Evolutionary conservation across 2,888 invertebrate species (phyloP), one percentile per base, ranked within the genome.

Genomic region (Pycnomerus fuliginosus): DNA sequence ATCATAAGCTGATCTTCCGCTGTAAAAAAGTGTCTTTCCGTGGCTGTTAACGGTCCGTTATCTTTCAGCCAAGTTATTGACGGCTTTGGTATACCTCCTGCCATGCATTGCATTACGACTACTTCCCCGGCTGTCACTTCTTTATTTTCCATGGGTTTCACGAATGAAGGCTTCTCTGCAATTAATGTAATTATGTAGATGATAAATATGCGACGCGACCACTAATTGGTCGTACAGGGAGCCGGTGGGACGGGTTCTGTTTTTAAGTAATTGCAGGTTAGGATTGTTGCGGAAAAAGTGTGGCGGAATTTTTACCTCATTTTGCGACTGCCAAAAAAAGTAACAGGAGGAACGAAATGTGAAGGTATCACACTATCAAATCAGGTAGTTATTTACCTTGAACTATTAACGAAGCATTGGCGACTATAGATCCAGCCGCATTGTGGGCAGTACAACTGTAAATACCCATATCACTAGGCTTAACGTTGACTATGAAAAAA

Each of bases 361-460:
- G n/a, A n/a, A n/a, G n/a, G n/a, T n/a, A n/a, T n/a, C n/a, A n/a
- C n/a, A n/a, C n/a, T n/a, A n/a, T n/a, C n/a, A n/a, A n/a, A n/a
- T n/a, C n/a, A n/a, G n/a, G n/a, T n/a, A n/a, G n/a, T 28, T 8
- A 8, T 10, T 17, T 43, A 79, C 78, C 78, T 53, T 83, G 73
- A 38, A 96, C 91, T 52, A 84, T 84, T 16, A 96, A 76, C 11
- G 89, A 87, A 13, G 91, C 91, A 75, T 93, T 94, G 1, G 91
- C 85, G 54, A 85, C 82, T 23, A 92, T 86, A 37, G 82, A 81
- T 0, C 96, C 97, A 8, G 94, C 96, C 27, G 84, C 80, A 72
- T 95, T 97, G 62, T 84, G 83, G 1, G 96, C 97, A 3, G 87
- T 92, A 72, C 96, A 97, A 34, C 90, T 93, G 68, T 97, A 97